Evolutionary conservation across 2,888 invertebrate species (phyloP).

Genomic region (Cosmopolites sordidus): DNA sequence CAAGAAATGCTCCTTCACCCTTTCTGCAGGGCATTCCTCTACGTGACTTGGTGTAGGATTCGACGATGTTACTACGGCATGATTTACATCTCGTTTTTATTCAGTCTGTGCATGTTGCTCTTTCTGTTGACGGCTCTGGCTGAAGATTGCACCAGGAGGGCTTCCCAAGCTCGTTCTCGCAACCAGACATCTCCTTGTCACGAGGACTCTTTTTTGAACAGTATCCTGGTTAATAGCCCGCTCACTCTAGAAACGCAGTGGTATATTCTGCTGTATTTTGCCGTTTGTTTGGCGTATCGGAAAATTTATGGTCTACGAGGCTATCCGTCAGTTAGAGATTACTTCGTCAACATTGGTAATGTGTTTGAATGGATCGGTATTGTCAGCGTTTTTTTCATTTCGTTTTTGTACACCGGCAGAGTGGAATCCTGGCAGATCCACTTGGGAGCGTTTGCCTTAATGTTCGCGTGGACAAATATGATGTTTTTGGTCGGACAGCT

Average conservation of each 20-base stretch:
- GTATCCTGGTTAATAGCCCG: constrained; percentile 69
- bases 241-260: constrained; percentile 76
- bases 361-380: constrained; percentile 85
- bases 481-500: constrained; percentile 87
- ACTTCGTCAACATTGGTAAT: constrained; percentile 78
- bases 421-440: constrained; percentile 83
- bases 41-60: constrained; percentile 87
- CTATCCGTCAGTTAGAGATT: constrained; percentile 73
- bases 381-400: constrained; percentile 75
- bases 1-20: constrained; percentile 84
- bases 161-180: constrained; percentile 58
- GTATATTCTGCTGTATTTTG: constrained; percentile 75
- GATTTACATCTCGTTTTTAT: constrained; percentile 71
- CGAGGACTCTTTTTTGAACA: constrained; percentile 71
- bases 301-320: constrained; percentile 79
- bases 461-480: constrained; percentile 83
- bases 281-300: constrained; percentile 72
- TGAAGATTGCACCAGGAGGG: constrained; percentile 74
- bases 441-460: constrained; percentile 78
- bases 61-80: constrained; percentile 83
- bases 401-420: constrained; percentile 71
- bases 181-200: constrained; percentile 71
- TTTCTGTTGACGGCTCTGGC: constrained; percentile 79
- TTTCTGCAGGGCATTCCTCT: constrained; percentile 78
- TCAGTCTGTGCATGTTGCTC: constrained; percentile 72